These are phyloP conservation scores for Eunapius fragilis DNA, from an alignment of 37 sponge, comb jelly and placozoan species.

Conservation along the genomic window DNA sequence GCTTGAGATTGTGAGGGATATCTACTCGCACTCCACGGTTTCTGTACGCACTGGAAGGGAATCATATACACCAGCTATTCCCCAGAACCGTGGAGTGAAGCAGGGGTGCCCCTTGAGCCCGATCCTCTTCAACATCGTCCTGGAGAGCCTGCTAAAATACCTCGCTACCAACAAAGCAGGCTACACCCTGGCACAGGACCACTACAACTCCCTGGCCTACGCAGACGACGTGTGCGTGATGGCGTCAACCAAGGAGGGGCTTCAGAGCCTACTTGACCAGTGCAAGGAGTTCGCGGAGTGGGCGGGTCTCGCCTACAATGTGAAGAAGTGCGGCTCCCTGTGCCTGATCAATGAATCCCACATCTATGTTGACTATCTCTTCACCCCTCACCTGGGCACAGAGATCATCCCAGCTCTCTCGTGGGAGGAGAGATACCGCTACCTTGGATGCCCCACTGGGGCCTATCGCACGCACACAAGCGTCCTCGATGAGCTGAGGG, in stretches of 20 bases:
- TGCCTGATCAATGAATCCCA: conserved; percentile 4
- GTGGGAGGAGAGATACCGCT: conserved; percentile 23
- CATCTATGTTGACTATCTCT: background rate
- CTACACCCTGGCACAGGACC: background rate
- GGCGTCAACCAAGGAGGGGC: conserved; percentile 3
- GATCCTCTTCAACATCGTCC: conserved; percentile 41
- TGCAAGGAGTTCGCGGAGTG: conserved; percentile 12
- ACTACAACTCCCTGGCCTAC: conserved; percentile 11
- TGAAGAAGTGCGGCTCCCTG: conserved; percentile 32
- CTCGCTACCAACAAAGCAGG: background rate
- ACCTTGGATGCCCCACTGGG: background rate
- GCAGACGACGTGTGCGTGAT: conserved; percentile 38
- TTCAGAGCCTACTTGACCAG: conserved; percentile 1
- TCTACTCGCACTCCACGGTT: conserved; percentile 12
- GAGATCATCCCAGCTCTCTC: conserved; percentile 9
- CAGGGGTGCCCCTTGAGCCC: conserved; percentile 53
- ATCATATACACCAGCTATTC: conserved; percentile 6
- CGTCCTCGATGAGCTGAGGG: background rate
- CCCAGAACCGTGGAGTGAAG: conserved; percentile 21
- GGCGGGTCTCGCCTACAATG: conserved; percentile 23
- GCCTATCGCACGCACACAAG: background rate
- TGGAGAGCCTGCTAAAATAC: background rate
- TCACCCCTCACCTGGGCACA: background rate
- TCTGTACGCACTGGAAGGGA: background rate
- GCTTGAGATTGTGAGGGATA: conserved; percentile 9